Conservation (phyloP, 2,888 invertebrate genomes). For the Hyppa rectilinea region DNA sequence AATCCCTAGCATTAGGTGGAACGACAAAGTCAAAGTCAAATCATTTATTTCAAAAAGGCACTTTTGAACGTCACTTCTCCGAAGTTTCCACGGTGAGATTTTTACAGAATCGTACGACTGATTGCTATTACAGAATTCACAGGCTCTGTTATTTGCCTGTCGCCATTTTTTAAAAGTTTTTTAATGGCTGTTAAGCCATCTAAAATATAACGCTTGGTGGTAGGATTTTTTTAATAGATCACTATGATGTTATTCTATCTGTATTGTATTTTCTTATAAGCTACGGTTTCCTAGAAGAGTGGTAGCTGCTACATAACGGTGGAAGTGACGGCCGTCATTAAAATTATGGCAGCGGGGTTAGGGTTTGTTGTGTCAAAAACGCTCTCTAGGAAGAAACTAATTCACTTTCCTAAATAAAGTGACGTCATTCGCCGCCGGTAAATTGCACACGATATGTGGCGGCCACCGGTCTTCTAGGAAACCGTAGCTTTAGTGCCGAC, state of each 20-base stretch:
- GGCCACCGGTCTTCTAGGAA: background rate
- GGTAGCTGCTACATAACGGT: background rate
- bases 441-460: background rate
- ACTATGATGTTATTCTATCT: background rate
- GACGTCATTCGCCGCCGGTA: background rate
- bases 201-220: background rate
- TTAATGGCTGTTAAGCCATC: background rate
- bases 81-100: no score
- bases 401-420: background rate
- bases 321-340: background rate
- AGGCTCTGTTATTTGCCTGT: background rate
- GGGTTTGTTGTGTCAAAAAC: no score
- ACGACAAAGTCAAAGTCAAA: no score
- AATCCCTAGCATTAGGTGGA: no score
- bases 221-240: background rate
- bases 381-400: background rate
- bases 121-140: background rate
- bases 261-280: background rate
- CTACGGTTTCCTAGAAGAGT: background rate
- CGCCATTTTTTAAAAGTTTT: background rate
- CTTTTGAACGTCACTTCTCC: no score
- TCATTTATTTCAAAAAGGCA: no score
- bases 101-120: no score
- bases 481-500: background rate
- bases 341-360: background rate